These are phyloP conservation scores for Turritopsis dohrnii DNA, from an alignment of 30 jellyfish, hydroid and myxozoan species.

Conservation along the genomic window DNA sequence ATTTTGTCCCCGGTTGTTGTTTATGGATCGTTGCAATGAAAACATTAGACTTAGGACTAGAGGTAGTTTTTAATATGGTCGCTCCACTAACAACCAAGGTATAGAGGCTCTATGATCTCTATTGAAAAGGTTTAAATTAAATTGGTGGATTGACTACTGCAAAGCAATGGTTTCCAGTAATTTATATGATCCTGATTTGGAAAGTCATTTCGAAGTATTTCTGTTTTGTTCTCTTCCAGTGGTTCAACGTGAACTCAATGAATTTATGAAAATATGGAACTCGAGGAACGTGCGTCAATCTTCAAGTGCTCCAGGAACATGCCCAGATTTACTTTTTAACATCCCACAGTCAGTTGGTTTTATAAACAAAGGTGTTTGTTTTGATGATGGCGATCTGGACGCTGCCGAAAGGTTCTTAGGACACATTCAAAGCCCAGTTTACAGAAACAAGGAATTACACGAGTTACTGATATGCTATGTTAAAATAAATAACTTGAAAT, in stretches of 20 bases:
- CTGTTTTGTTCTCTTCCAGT: conserved; percentile 14
- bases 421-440: conserved; percentile 5
- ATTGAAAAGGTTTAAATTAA: not conserved
- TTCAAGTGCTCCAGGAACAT: conserved; percentile 13
- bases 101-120: conserved; percentile 8
- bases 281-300: conserved; percentile 4
- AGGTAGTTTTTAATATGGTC: conserved; percentile 1
- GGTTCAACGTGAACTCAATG: conserved; percentile 18
- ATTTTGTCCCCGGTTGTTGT: not conserved
- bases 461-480: conserved; percentile 5
- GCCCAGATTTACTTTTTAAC: not conserved
- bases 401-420: not conserved
- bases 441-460: not conserved
- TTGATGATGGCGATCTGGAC: not conserved
- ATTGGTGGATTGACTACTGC: conserved; percentile 13
- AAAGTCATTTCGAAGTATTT: not conserved
- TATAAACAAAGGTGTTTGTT: not conserved
- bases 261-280: not conserved
- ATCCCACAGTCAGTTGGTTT: conserved; percentile 1
- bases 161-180: not conserved
- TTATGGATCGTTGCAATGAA: not conserved
- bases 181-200: not conserved
- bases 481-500: not conserved
- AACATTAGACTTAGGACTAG: not conserved
- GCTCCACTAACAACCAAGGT: not conserved